phyloP scores from a whole-genome alignment of 2,113 vertebrate species.

The human region DNA sequence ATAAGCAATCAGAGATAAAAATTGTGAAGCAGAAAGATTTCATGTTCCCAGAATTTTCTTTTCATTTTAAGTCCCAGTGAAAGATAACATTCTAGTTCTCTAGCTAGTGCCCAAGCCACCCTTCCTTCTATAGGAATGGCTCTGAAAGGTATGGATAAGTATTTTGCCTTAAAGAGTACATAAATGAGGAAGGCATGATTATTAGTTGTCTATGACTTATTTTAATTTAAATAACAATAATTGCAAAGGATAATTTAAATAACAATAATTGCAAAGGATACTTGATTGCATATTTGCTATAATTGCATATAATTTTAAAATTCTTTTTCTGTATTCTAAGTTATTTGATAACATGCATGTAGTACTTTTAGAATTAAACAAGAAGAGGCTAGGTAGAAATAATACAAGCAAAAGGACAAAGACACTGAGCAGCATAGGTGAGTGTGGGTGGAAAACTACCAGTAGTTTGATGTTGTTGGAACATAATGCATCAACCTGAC shows the following conservation, averaged over 20 bases:
- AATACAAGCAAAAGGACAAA: background rate
- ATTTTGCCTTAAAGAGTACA: background rate
- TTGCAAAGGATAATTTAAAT: slow-evolving; percentile 10
- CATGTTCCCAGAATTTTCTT: background rate
- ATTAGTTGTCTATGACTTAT: background rate
- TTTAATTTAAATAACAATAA: background rate
- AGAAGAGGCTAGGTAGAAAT: background rate
- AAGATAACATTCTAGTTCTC: background rate
- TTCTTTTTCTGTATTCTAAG: background rate
- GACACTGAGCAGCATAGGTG: background rate
- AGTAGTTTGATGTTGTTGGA: background rate
- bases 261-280: background rate
- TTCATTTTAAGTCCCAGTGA: background rate
- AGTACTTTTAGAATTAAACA: background rate
- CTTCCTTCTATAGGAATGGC: background rate
- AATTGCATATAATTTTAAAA: background rate
- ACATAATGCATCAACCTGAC: background rate
- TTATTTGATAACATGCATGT: background rate
- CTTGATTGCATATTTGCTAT: background rate
- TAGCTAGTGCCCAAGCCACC: background rate
- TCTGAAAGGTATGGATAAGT: background rate
- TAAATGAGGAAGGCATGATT: background rate
- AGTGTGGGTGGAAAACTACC: background rate
- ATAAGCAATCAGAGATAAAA: background rate
- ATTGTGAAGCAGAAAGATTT: background rate